Evolutionary conservation across 2,888 invertebrate genomes (phyloP).

Genomic region (Liposcelis brunnea): DNA sequence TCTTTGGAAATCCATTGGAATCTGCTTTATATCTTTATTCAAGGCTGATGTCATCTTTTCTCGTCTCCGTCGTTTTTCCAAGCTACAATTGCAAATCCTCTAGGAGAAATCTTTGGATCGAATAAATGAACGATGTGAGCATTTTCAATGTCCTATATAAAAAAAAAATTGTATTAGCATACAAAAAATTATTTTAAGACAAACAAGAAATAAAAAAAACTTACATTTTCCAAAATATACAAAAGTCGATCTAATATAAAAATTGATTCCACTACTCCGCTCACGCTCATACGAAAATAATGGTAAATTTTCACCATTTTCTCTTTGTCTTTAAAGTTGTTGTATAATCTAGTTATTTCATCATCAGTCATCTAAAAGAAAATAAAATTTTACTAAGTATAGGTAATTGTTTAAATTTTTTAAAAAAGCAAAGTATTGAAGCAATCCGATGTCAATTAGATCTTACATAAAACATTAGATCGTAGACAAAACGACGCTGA

Average conservation of each 20-base stretch:
- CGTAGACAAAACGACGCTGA: too few species aligned
- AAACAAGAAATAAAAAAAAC: conserved; percentile 10
- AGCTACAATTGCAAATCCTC: conserved; percentile 60
- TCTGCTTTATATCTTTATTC: background rate
- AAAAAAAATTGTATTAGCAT: conserved; percentile 10
- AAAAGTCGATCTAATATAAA: conserved; percentile 67
- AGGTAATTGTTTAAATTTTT: conserved; percentile 5
- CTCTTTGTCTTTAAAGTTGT: conserved; percentile 27
- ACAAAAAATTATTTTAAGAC: conserved; percentile 19
- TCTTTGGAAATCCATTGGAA: background rate
- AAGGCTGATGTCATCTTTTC: background rate
- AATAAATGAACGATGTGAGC: conserved; percentile 59
- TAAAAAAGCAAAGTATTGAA: conserved; percentile 5
- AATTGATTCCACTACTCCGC: conserved; percentile 63
- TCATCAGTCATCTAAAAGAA: conserved; percentile 39
- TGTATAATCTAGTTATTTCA: conserved; percentile 28
- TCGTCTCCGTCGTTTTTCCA: conserved; percentile 24
- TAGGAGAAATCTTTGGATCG: conserved; percentile 67
- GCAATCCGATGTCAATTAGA: background rate
- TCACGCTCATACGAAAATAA: conserved; percentile 54
- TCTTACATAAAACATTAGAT: too few species aligned
- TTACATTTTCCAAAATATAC: conserved; percentile 49
- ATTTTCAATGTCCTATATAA: conserved; percentile 24
- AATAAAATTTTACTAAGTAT: background rate
- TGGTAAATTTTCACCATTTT: conserved; percentile 55